These are phyloP conservation scores for Nematopogon swammerdamellus DNA, from an alignment of 2,888 invertebrate genomes.

Conservation along the genomic window DNA sequence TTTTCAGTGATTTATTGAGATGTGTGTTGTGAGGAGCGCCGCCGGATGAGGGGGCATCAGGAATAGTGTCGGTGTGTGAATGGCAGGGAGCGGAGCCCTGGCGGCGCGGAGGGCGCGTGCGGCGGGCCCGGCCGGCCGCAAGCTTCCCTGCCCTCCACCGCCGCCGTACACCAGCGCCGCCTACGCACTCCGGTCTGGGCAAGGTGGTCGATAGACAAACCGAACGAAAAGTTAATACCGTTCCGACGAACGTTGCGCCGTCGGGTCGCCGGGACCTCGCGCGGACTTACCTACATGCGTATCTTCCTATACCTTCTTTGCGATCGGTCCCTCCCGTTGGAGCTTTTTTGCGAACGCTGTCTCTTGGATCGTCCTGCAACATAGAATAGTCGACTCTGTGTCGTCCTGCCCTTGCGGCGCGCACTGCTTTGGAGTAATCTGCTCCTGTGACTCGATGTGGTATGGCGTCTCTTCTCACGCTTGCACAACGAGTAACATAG, in stretches of 20 bases:
- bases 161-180: conserved; percentile 66
- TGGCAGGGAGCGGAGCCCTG: conserved; percentile 55
- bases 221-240: conserved; percentile 62
- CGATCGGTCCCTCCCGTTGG: conserved; percentile 51
- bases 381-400: not conserved
- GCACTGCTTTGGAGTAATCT: not conserved
- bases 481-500: too few relatives aligned
- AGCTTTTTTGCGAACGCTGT: not conserved
- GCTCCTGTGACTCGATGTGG: too few relatives aligned
- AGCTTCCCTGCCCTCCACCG: conserved; percentile 24
- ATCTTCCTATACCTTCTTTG: conserved; percentile 52
- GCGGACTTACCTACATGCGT: conserved; percentile 54
- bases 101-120: conserved; percentile 30
- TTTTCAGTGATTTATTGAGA: too few relatives aligned
- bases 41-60: not conserved
- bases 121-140: conserved; percentile 31
- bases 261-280: conserved; percentile 37
- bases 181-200: conserved; percentile 82
- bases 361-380: not conserved
- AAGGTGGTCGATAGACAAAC: conserved; percentile 67
- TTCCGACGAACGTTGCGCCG: conserved; percentile 18
- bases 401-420: not conserved
- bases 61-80: conserved; percentile 24
- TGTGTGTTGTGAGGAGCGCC: not conserved
- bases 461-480: too few relatives aligned